Evolutionary conservation across 2,113 vertebrate species (phyloP).

Genomic region (Penelope pileata): DNA sequence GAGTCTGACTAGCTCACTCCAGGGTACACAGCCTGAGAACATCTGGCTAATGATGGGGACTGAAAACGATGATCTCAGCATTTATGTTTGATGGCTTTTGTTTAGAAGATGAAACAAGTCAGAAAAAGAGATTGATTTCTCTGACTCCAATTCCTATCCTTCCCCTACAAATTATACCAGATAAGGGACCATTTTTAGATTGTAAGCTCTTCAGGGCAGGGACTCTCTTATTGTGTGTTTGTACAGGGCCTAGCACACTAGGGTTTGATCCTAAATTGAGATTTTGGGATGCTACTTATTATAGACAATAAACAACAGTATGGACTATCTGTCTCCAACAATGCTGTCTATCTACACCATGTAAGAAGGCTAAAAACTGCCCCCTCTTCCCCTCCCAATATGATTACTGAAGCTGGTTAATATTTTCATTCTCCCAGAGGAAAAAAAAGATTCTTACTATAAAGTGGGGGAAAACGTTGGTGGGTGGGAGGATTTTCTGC

Average conservation of each 20-base stretch:
- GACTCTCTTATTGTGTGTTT: not conserved
- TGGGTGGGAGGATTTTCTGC: not conserved
- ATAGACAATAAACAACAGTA: constrained; percentile 38
- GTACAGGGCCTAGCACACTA: not conserved
- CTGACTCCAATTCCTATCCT: not conserved
- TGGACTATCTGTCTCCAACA: not conserved
- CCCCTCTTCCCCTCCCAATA: not conserved
- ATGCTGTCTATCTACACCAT: not conserved
- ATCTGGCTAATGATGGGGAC: not conserved
- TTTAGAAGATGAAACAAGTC: constrained; percentile 4
- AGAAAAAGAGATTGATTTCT: constrained; percentile 1
- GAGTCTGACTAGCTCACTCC: not conserved
- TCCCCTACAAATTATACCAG: not conserved
- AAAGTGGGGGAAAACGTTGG: not conserved
- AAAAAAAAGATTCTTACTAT: not conserved
- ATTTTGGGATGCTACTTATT: constrained; percentile 46
- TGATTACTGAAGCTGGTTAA: not conserved
- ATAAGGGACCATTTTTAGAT: constrained; percentile 18
- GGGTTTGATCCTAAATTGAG: not conserved
- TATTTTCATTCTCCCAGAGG: not conserved
- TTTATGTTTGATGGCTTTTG: not conserved
- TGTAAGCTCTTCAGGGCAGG: constrained; percentile 1
- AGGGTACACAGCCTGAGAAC: not conserved
- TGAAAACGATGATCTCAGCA: not conserved
- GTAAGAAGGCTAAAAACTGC: not conserved